A percentile compares a stretch with the other conserved stretches of the same genome.
phyloP scores from a whole-genome alignment of 2,797 vertebrate genomes.

The Artibeus jamaicensis region DNA sequence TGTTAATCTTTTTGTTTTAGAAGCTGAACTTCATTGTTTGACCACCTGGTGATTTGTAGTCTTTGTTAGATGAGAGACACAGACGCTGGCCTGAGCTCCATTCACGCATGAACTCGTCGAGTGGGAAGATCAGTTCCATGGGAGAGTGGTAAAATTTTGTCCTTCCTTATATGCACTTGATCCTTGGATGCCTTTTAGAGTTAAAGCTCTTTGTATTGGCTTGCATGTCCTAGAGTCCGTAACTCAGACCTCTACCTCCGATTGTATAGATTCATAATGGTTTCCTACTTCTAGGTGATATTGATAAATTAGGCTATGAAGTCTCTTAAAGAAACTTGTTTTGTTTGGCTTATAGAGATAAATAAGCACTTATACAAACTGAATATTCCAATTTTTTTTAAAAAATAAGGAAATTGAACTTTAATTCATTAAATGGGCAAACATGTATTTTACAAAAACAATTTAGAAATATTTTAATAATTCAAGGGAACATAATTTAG shows the following conservation, averaged over 20 bases:
- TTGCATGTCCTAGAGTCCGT: background rate
- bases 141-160: background rate
- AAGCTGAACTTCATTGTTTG: background rate
- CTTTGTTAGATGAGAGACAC: background rate
- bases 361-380: background rate
- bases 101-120: background rate
- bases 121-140: background rate
- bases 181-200: background rate
- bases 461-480: background rate
- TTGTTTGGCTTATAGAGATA: conserved; percentile 8
- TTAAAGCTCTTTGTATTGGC: background rate
- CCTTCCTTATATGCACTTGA: background rate
- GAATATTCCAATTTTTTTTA: conserved; percentile 15
- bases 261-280: background rate
- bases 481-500: conserved; percentile 1
- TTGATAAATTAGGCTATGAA: conserved; percentile 27
- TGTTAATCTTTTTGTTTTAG: background rate
- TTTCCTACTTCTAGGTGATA: background rate
- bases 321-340: background rate
- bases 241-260: background rate
- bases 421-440: background rate
- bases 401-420: conserved; percentile 18
- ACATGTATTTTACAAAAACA: background rate
- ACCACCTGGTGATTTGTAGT: background rate
- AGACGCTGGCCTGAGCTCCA: background rate